Evolutionary conservation across 2,113 vertebrate species (phyloP).

Genomic region (Natator depressus): DNA sequence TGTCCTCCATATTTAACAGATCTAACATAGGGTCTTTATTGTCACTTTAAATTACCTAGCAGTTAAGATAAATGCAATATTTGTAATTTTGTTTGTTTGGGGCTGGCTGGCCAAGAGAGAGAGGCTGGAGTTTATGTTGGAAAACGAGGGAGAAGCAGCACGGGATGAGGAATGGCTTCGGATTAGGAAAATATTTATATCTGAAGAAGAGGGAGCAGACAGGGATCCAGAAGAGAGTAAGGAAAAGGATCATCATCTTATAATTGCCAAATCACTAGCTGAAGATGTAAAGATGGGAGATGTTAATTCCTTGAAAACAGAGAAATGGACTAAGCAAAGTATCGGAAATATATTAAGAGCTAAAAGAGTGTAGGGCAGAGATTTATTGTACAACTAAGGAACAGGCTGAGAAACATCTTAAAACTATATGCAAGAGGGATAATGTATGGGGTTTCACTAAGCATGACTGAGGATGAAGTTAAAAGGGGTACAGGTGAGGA

Average conservation of each 20-base stretch:
- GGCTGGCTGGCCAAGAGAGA: neutral
- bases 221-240: neutral
- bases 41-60: neutral
- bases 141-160: neutral
- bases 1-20: slow-evolving; percentile 31
- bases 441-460: too few species aligned
- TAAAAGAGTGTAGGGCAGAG: neutral
- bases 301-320: neutral
- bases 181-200: neutral
- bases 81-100: neutral
- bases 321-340: neutral
- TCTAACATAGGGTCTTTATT: neutral
- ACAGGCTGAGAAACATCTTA: neutral
- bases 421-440: neutral
- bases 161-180: neutral
- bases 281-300: neutral
- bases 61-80: neutral
- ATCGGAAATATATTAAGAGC: neutral
- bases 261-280: neutral
- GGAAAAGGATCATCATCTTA: neutral
- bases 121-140: neutral
- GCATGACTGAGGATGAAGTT: too few species aligned
- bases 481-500: too few species aligned
- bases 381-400: neutral
- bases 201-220: neutral